phyloP scores from a whole-genome alignment of 2,888 invertebrate genomes.

The Idaea dimidiata region DNA sequence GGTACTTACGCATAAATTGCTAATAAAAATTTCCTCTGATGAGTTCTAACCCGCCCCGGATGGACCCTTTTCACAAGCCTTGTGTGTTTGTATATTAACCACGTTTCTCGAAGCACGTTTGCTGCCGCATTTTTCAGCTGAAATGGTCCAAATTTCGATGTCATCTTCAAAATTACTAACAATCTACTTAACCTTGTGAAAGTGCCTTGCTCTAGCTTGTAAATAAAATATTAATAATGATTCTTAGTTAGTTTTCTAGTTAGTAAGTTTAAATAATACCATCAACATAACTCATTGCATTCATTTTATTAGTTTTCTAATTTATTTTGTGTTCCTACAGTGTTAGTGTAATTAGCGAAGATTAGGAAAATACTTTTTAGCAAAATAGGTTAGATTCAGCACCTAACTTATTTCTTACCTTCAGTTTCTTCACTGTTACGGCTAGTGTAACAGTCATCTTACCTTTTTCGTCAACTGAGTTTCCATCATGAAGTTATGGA shows the following conservation, averaged over 20 bases:
- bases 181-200: constrained; percentile 2
- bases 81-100: constrained; percentile 99
- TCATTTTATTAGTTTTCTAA: not conserved
- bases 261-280: not conserved
- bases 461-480: constrained; percentile 99
- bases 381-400: constrained; percentile 30
- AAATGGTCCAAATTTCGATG: constrained; percentile 40
- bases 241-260: constrained; percentile 1
- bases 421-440: constrained; percentile 47
- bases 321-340: constrained; percentile 4
- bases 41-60: constrained; percentile 96
- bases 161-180: constrained; percentile 4
- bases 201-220: constrained; percentile 2
- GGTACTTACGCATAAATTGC: constrained; percentile 98
- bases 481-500: constrained; percentile 99
- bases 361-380: constrained; percentile 22
- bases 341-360: constrained; percentile 21
- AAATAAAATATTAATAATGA: constrained; percentile 1
- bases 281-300: not conserved
- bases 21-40: constrained; percentile 99
- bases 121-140: constrained; percentile 99
- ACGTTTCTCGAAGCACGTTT: constrained; percentile 99
- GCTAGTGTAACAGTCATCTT: constrained; percentile 72
- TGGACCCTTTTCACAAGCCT: constrained; percentile 98
- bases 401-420: constrained; percentile 62